Evolutionary conservation across 2,888 invertebrate genomes (phyloP).

Genomic region (Acanthosepion lycidas): DNA sequence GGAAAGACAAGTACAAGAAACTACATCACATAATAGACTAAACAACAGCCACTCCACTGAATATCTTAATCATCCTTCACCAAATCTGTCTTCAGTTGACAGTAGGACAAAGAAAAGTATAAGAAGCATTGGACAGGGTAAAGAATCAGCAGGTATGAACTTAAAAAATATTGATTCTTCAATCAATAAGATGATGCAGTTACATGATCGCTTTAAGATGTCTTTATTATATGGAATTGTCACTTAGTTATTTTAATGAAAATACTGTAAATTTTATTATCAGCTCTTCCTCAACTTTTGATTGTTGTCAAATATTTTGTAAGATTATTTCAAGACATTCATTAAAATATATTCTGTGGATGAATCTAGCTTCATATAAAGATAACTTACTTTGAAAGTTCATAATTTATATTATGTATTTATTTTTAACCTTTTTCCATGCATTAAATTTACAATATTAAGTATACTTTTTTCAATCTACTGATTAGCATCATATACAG

Average conservation of each 20-base stretch:
- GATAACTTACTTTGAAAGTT: neutral
- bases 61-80: neutral
- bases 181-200: neutral
- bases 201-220: neutral
- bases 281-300: too few relatives aligned
- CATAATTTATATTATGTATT: neutral
- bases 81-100: neutral
- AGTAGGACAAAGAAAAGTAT: neutral
- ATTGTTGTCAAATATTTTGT: too few relatives aligned
- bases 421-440: neutral
- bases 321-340: too few relatives aligned
- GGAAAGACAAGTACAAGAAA: neutral
- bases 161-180: neutral
- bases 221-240: neutral
- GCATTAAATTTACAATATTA: neutral
- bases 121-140: neutral
- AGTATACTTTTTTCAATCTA: neutral
- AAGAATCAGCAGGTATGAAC: neutral
- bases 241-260: neutral
- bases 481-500: too few relatives aligned
- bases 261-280: neutral
- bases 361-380: too few relatives aligned
- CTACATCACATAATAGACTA: neutral
- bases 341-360: too few relatives aligned
- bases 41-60: neutral